Base-by-base conservation (phyloP, 1,140 invertebrate genomes). In the Yoshiicerus persimilis region DNA sequence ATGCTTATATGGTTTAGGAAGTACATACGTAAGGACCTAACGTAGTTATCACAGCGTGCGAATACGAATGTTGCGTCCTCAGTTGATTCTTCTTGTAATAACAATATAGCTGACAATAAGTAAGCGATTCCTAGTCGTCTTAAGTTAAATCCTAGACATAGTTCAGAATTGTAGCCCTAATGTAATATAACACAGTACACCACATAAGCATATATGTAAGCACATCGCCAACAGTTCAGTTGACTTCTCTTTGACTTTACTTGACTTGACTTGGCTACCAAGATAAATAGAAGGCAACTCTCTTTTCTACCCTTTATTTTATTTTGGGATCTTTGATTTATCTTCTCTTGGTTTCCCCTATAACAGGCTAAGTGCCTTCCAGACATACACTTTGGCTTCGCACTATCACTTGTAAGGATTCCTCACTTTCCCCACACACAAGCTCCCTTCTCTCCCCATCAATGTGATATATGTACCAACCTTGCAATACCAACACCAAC, bases 281-380 rank as follows among this genome's bases (percentile, higher is more conserved):
- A 89, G 88, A 89, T 89, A 87, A 89, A 89, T 89, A 89, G 88
- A 62, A 70, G 75, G 23, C 62, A 84, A 89, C 75, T 87, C 62
- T 85, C 84, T 85, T 25, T 30, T 34, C 64, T 64, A 34, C 70
- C 85, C 87, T 87, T 89, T 84, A 84, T 89, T 89, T 89, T 87
- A 87, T 89, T 87, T 89, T 89, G 23, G 88, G 80, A 87, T 89
- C 86, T 89, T 86, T 89, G 86, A 87, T 89, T 89, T 87, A 87
- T 89, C n/a, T 86, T 34, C 75, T 84, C 30, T 62, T 62, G 30
- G 30, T 27, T 32, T 34, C 41, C 38, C 64, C 32, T 32, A 34
- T 34, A 56, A 25, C 16, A 34, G 62, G 36, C 23, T 41, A n/a
- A 25, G 23, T 62, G 9, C 20, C 23, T 9, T 9, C 3, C 5